Percentiles rank a stretch among this genome's conserved stretches.
Conservation (phyloP, 1,140 invertebrate species). For the Spodoptera frugiperda region DNA sequence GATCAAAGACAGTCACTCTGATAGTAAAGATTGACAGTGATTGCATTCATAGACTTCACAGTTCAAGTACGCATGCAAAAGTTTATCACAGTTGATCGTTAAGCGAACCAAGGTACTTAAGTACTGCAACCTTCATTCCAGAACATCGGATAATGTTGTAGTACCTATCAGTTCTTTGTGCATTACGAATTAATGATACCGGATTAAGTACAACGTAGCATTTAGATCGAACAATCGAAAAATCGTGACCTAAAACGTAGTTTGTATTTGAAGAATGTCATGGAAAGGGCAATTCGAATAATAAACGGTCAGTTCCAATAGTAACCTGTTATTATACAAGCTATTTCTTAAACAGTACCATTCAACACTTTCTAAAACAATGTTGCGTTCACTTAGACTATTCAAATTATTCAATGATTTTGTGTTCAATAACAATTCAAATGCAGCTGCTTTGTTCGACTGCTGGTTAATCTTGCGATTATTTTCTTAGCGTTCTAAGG, state of each 20-base stretch:
- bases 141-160: slow-evolving; percentile 32
- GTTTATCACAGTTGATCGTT: slow-evolving; percentile 12
- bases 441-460: slow-evolving; percentile 41
- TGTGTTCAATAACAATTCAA: slow-evolving; percentile 54
- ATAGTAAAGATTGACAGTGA: background rate
- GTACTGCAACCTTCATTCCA: background rate
- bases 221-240: slow-evolving; percentile 55
- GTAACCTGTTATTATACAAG: slow-evolving; percentile 50
- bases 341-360: slow-evolving; percentile 57
- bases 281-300: slow-evolving; percentile 62
- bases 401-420: slow-evolving; percentile 66
- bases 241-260: slow-evolving; percentile 56
- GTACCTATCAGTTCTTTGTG: slow-evolving; percentile 26
- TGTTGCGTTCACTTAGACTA: slow-evolving; percentile 62
- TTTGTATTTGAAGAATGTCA: slow-evolving; percentile 61
- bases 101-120: slow-evolving; percentile 13
- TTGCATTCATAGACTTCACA: background rate
- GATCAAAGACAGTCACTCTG: background rate
- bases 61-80: background rate
- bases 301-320: slow-evolving; percentile 55
- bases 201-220: slow-evolving; percentile 47
- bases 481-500: slow-evolving; percentile 9
- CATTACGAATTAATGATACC: slow-evolving; percentile 40
- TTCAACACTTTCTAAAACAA: slow-evolving; percentile 69
- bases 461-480: slow-evolving; percentile 11